Conservation (phyloP, 2,113 vertebrate genomes). For the Actenoides lindsayi region DNA sequence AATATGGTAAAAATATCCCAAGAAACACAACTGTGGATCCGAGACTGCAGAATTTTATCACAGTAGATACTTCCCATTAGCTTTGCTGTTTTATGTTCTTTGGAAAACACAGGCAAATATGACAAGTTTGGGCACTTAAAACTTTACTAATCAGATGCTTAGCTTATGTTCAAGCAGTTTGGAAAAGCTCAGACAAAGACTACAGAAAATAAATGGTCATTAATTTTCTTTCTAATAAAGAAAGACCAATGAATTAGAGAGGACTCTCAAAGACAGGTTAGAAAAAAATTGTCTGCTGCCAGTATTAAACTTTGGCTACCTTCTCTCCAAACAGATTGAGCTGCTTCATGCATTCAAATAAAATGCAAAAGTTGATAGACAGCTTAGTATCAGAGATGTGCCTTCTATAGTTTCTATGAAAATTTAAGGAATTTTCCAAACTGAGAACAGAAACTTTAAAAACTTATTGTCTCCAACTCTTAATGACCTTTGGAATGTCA, state of each 20-base stretch:
- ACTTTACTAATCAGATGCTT: neutral
- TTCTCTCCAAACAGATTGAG: neutral
- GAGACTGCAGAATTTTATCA: neutral
- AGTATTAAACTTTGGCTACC: neutral
- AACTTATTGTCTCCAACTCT: neutral
- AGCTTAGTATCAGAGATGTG: neutral
- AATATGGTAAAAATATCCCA: neutral
- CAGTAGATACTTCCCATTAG: neutral
- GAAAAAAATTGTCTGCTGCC: neutral
- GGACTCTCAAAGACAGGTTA: neutral
- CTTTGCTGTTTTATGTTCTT: neutral
- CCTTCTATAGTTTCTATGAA: neutral
- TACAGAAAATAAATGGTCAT: neutral
- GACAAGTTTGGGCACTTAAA: neutral
- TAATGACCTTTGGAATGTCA: neutral
- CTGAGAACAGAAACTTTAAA: neutral
- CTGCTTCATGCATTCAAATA: neutral
- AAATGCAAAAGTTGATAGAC: neutral
- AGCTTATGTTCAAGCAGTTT: neutral
- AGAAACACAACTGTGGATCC: neutral
- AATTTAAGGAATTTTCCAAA: neutral
- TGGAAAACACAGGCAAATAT: neutral
- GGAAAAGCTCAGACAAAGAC: neutral
- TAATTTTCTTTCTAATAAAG: neutral
- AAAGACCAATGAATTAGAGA: neutral